Conservation (phyloP, 1,140 invertebrate genomes). For the Gryllus bimaculatus region DNA sequence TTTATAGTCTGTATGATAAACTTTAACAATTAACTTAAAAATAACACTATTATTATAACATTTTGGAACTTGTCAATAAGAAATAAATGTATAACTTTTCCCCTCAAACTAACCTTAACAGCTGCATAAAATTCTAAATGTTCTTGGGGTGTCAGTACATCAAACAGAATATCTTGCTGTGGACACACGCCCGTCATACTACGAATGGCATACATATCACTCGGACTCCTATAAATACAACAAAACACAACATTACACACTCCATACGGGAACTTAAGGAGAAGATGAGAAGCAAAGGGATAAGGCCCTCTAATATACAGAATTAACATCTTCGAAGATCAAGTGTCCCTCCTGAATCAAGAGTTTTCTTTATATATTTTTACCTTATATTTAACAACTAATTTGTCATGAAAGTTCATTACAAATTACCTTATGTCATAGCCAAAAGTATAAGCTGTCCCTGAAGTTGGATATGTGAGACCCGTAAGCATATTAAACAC, state of each 20-base stretch:
- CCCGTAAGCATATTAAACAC: constrained; percentile 80
- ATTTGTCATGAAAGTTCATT: background rate
- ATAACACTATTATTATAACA: too few species aligned
- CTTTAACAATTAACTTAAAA: too few species aligned
- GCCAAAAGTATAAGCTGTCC: constrained; percentile 67
- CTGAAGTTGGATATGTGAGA: constrained; percentile 59
- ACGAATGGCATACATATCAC: constrained; percentile 60
- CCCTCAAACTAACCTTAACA: constrained; percentile 43
- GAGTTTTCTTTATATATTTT: too few species aligned
- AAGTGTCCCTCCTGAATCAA: too few species aligned
- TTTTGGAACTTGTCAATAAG: too few species aligned
- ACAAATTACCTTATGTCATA: constrained; percentile 50
- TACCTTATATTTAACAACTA: too few species aligned
- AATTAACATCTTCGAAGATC: too few species aligned
- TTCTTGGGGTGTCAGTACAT: constrained; percentile 73
- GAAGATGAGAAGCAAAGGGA: too few species aligned
- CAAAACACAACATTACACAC: background rate
- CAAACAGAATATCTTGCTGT: constrained; percentile 86
- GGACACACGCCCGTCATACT: constrained; percentile 82
- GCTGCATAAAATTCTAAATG: constrained; percentile 79
- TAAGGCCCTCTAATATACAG: too few species aligned
- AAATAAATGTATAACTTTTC: too few species aligned
- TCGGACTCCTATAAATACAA: constrained; percentile 44
- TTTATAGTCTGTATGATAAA: too few species aligned
- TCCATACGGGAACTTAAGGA: too few species aligned